Evolutionary conservation across 2,888 invertebrate species (phyloP).

Genomic region (Nemotelus pantherinus): DNA sequence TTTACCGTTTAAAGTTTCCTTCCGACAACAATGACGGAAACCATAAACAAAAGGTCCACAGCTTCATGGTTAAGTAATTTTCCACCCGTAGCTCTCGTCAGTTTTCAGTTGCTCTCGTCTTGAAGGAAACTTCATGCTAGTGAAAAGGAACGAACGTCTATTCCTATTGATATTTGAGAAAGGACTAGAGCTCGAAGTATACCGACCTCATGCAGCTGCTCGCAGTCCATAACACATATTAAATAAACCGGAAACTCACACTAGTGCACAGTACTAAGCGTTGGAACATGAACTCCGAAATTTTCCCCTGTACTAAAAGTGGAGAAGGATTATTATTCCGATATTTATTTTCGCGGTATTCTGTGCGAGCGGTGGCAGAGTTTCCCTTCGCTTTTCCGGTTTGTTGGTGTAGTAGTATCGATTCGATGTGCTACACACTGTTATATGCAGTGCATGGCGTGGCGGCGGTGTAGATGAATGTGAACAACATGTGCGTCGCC

Average conservation of each 20-base stretch:
- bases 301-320: background rate
- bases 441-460: background rate
- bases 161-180: background rate
- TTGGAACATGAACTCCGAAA: constrained; percentile 27
- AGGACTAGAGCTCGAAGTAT: background rate
- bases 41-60: constrained; percentile 41
- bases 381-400: background rate
- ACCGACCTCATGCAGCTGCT: background rate
- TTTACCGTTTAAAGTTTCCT: constrained; percentile 42
- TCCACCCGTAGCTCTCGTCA: constrained; percentile 13
- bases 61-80: constrained; percentile 41
- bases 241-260: constrained; percentile 6
- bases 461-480: constrained; percentile 20
- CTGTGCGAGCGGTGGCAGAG: background rate
- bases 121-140: background rate
- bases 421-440: background rate
- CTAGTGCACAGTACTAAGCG: constrained; percentile 16
- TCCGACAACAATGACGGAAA: constrained; percentile 40
- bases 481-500: constrained; percentile 30
- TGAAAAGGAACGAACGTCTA: background rate
- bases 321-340: background rate
- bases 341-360: background rate
- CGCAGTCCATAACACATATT: constrained; percentile 5
- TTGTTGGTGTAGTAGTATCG: background rate
- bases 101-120: background rate